These are phyloP conservation scores for Nephila pilipes DNA, from an alignment of 1,140 invertebrate species.

Conservation along the genomic window DNA sequence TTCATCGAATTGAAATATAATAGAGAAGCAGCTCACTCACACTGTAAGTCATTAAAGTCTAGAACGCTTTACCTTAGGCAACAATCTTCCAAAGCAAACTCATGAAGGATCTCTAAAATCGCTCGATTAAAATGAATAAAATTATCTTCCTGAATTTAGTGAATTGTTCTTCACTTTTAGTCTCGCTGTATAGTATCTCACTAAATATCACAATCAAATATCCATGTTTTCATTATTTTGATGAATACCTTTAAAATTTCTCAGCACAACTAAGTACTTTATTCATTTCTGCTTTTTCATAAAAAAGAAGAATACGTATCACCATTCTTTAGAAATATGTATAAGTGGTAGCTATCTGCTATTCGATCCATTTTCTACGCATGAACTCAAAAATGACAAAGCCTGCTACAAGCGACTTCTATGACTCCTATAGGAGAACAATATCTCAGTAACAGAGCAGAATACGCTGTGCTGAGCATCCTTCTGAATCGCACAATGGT, in stretches of 20 bases:
- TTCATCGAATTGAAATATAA: no score
- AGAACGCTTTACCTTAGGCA: no score
- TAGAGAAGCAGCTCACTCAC: no score
- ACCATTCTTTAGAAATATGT: background rate
- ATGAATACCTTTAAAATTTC: no score
- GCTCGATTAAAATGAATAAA: no score
- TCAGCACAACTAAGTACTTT: background rate
- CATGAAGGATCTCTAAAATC: no score
- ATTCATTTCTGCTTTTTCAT: background rate
- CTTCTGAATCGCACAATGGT: conserved; percentile 28
- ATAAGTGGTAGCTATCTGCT: background rate
- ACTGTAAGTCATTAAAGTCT: no score
- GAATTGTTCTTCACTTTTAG: no score
- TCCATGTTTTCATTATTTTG: background rate
- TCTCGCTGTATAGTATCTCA: background rate
- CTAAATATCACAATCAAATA: background rate
- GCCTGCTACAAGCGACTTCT: background rate
- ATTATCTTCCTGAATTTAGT: no score
- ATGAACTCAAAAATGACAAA: background rate
- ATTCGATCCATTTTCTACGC: background rate
- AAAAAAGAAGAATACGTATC: background rate
- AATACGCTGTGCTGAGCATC: background rate
- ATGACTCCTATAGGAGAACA: conserved; percentile 13
- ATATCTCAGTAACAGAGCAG: background rate
- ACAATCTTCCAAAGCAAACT: no score